A percentile compares a stretch with the other conserved stretches of the same genome.
These are phyloP conservation scores for Luscinia luscinia DNA, from an alignment of 2,797 vertebrate genomes.

Conservation along the genomic window DNA sequence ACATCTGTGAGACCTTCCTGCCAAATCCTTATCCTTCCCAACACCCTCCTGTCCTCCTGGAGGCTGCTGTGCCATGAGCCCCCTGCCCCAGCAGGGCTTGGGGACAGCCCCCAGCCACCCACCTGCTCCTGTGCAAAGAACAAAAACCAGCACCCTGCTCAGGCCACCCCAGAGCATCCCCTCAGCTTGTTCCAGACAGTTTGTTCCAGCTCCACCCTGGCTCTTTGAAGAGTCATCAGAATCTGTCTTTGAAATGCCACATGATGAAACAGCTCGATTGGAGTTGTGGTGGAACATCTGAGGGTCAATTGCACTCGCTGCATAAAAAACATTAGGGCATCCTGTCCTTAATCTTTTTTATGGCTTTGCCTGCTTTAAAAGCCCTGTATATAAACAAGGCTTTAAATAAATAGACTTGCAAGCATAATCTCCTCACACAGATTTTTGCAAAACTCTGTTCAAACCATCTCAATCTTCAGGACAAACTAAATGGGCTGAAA, in stretches of 20 bases:
- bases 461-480: constrained; percentile 28
- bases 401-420: constrained; percentile 55
- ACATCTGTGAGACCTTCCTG: too few species aligned
- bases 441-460: constrained; percentile 27
- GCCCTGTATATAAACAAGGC: constrained; percentile 27
- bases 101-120: background rate
- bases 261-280: background rate
- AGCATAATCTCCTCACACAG: constrained; percentile 3
- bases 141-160: too few species aligned
- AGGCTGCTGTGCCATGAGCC: background rate
- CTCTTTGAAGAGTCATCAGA: background rate
- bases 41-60: too few species aligned
- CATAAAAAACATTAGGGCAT: constrained; percentile 11
- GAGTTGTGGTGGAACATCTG: background rate
- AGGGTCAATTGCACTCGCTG: constrained; percentile 19
- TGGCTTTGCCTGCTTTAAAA: constrained; percentile 40
- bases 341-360: constrained; percentile 49
- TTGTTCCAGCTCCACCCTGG: background rate
- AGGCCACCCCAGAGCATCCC: background rate
- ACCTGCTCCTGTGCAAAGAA: background rate
- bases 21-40: too few species aligned
- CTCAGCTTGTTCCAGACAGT: background rate
- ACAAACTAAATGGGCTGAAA: constrained; percentile 23
- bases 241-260: background rate
- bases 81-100: background rate